A percentile compares a stretch with the other conserved stretches of the same genome.
These are phyloP conservation scores for Cinclus mexicanus DNA, from an alignment of 2,113 vertebrate genomes.

Conservation along the genomic window DNA sequence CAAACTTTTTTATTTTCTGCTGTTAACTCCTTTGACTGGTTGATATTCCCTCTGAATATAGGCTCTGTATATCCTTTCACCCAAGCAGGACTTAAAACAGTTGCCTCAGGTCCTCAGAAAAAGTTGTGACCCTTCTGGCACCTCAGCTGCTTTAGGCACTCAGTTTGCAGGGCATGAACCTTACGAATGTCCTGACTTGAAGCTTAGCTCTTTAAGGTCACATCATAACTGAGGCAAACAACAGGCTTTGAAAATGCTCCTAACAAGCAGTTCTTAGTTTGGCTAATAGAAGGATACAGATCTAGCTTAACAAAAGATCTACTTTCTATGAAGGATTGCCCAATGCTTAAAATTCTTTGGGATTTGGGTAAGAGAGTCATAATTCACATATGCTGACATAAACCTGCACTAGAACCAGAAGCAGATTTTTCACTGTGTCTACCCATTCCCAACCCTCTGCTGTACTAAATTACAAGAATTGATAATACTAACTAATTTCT, in stretches of 20 bases:
- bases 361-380: neutral
- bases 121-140: neutral
- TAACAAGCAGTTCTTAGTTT: constrained; percentile 6
- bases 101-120: neutral
- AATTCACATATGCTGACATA: neutral
- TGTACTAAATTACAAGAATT: neutral
- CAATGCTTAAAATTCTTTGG: neutral
- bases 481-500: neutral
- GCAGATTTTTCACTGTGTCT: neutral
- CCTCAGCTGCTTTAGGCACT: neutral
- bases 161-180: neutral
- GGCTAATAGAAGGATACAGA: neutral
- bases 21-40: neutral
- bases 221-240: neutral
- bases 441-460: neutral
- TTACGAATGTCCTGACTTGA: neutral
- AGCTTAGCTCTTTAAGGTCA: neutral
- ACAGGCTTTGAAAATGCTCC: neutral
- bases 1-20: neutral
- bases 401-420: neutral
- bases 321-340: neutral
- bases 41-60: neutral
- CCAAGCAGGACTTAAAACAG: neutral
- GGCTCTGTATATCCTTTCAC: neutral
- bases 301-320: neutral